These are phyloP conservation scores for Chelonus formosanus DNA, from an alignment of 2,888 invertebrate species.

Conservation along the genomic window DNA sequence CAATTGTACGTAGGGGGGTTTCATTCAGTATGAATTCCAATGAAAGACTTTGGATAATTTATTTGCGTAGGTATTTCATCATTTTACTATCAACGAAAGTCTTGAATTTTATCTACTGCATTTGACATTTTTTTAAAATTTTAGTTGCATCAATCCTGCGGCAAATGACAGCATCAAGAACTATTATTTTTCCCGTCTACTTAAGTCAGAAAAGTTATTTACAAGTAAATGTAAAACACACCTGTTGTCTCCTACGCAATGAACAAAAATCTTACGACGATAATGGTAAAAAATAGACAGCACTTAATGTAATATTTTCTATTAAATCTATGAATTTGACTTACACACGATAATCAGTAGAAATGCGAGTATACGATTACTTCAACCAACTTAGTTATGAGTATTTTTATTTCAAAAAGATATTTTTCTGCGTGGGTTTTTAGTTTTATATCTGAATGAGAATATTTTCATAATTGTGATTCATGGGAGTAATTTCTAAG, in stretches of 20 bases:
- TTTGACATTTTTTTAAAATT: slow-evolving; percentile 5
- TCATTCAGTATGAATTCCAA: slow-evolving; percentile 55
- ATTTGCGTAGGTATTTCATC: slow-evolving; percentile 34
- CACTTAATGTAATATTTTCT: slow-evolving; percentile 10
- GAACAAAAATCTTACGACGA: slow-evolving; percentile 9
- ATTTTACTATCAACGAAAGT: slow-evolving; percentile 17
- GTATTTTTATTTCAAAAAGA: slow-evolving; percentile 6
- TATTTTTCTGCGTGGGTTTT: slow-evolving; percentile 12
- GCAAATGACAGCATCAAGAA: too few species aligned
- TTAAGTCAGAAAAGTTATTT: slow-evolving; percentile 5
- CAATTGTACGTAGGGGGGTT: slow-evolving; percentile 53
- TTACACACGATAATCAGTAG: slow-evolving; percentile 3
- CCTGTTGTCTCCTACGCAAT: slow-evolving; percentile 32
- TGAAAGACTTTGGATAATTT: slow-evolving; percentile 43
- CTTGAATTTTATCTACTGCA: slow-evolving; percentile 7
- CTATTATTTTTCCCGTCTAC: too few species aligned
- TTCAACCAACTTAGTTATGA: slow-evolving; percentile 10
- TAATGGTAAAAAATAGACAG: slow-evolving; percentile 17
- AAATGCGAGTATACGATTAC: slow-evolving; percentile 3
- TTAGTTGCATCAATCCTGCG: too few species aligned
- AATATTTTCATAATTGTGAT: slow-evolving; percentile 15
- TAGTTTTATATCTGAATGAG: background rate
- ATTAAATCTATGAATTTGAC: slow-evolving; percentile 26
- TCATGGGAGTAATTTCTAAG: background rate
- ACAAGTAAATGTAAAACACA: slow-evolving; percentile 12